These are phyloP conservation scores for Cossypha dichroa DNA, from an alignment of 2,797 vertebrate species.

Conservation along the genomic window DNA sequence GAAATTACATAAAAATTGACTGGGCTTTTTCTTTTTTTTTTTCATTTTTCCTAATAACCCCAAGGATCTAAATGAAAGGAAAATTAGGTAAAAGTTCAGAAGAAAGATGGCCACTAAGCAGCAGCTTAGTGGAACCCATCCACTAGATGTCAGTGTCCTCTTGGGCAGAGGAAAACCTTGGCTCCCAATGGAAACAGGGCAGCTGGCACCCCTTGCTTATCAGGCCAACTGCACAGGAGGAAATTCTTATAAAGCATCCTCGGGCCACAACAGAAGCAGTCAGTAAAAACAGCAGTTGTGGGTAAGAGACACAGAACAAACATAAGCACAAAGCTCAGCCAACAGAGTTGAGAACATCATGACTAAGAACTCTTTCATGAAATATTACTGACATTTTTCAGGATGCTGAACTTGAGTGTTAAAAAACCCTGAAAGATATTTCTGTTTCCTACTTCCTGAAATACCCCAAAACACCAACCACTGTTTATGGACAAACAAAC, in stretches of 20 bases:
- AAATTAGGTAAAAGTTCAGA: background rate
- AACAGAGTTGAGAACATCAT: background rate
- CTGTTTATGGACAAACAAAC: fast-evolving
- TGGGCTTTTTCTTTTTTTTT: no score
- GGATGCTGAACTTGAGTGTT: background rate
- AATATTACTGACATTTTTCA: background rate
- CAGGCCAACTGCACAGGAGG: background rate
- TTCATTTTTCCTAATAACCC: background rate
- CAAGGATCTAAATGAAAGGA: background rate
- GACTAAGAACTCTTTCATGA: background rate
- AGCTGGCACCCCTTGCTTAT: background rate
- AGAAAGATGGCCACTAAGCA: background rate
- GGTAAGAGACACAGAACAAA: background rate
- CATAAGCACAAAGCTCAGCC: background rate
- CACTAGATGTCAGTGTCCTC: conserved; percentile 67
- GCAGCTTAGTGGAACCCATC: background rate
- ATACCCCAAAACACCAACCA: background rate
- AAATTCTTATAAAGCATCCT: background rate
- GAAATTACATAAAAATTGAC: background rate
- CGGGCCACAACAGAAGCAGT: background rate
- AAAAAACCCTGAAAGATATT: background rate
- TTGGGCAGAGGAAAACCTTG: background rate
- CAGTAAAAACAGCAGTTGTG: background rate
- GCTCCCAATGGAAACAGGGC: fast-evolving
- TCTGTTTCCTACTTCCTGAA: background rate